Evolutionary conservation across 2,888 invertebrate species (phyloP), one percentile per base, ranked within the genome.

Genomic region (Lycocerus yunnanus): DNA sequence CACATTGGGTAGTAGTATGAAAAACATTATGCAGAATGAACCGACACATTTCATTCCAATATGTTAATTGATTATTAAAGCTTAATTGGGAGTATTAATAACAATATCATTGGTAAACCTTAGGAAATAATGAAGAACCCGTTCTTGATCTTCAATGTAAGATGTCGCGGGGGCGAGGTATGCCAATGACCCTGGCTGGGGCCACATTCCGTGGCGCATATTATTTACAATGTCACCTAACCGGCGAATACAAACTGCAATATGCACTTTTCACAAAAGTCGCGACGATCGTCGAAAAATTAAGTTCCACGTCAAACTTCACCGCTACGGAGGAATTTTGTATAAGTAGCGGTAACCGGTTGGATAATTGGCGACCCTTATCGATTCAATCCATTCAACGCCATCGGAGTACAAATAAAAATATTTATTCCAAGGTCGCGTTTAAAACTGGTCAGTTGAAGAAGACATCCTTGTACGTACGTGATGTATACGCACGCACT

Each of bases 161-260:
- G 72, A 72, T 69, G 76, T 71, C 77, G 83, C 81, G 83, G 82
- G 82, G 82, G 83, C 80, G 82, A 78, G 81, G 81, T 77, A 74
- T 82, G 82, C 82, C 83, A 83, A 79, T 83, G 83, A 83, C 82
- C 83, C 82, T 82, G 82, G 78, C 68, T 67, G 78, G 75, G 79
- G 71, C 79, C 77, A 77, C 80, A 81, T 80, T 80, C 79, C 78
- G 66, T 73, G 71, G 76, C 73, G 77, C 72, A 75, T 74, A 78
- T 24, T 24, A 24, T 77, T 77, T 77, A 77, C 74, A 78, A 76
- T 76, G 77, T 79, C 78, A 73, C 76, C 76, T 76, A 78, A 77
- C 78, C 77, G 78, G 74, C 79, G 43, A 63, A 14, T 11, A n/a
- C n/a, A 3, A 18, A 61, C 18, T 69, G 73, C 66, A 70, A 59